Conservation (phyloP, 2,888 invertebrate species). For the Agonopterix alstromeriana region DNA sequence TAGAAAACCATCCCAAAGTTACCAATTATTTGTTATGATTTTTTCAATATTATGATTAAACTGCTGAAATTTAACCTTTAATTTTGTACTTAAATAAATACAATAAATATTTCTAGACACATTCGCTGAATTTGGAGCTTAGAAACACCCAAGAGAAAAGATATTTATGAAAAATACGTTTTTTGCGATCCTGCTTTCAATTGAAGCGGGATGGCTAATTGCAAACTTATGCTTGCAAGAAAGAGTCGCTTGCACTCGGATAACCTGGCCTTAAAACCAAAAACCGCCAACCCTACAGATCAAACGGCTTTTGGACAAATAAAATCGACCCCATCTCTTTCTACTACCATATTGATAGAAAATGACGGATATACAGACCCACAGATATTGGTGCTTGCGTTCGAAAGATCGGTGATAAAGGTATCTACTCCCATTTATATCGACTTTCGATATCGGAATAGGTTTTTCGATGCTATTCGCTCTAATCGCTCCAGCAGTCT, state of each 20-base stretch:
- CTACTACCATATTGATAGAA: slow-evolving; percentile 6
- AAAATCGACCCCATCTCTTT: slow-evolving; percentile 4
- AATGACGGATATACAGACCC: slow-evolving; percentile 12
- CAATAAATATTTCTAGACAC: no score
- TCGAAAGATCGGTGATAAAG: slow-evolving; percentile 17
- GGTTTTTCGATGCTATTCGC: slow-evolving; percentile 9
- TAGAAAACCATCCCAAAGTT: no score
- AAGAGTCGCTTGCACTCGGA: no score
- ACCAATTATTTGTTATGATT: no score
- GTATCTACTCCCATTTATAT: slow-evolving; percentile 17
- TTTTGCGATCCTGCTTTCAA: no score
- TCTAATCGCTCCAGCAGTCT: slow-evolving; percentile 4
- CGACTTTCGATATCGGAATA: slow-evolving; percentile 24
- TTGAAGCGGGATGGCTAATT: background rate
- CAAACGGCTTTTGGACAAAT: slow-evolving; percentile 3
- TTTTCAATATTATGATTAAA: no score
- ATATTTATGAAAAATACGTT: no score
- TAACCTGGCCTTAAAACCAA: no score
- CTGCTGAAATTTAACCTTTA: no score
- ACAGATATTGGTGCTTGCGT: slow-evolving; percentile 2
- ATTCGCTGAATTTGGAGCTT: no score
- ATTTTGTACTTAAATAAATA: no score
- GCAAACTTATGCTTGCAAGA: background rate
- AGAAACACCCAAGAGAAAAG: no score
- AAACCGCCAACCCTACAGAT: background rate